These are phyloP conservation scores for Malthinus seriepunctatus DNA, from an alignment of 2,888 invertebrate species.

Conservation along the genomic window DNA sequence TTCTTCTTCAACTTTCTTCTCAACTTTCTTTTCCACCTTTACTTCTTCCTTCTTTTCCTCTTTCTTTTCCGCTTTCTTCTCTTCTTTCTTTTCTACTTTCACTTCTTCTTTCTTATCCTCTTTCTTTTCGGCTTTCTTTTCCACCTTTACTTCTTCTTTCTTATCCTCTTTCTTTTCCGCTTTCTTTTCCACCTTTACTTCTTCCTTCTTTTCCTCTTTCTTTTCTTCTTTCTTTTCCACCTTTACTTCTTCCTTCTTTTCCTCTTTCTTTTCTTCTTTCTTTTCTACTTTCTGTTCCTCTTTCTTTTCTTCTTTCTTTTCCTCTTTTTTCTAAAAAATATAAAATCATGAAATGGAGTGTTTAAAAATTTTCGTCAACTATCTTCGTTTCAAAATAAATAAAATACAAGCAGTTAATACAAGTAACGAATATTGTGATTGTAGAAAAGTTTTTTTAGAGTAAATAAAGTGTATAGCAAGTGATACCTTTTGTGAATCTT, in stretches of 20 bases:
- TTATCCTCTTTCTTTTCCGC: constrained; percentile 34
- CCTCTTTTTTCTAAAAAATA: constrained; percentile 6
- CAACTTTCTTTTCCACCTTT: constrained; percentile 34
- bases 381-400: no score
- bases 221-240: constrained; percentile 36
- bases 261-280: constrained; percentile 55
- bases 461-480: constrained; percentile 9
- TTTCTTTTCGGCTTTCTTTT: constrained; percentile 42
- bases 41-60: not conserved
- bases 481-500: constrained; percentile 41
- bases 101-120: constrained; percentile 47
- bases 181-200: constrained; percentile 36
- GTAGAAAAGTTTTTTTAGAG: not conserved
- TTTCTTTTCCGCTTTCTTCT: constrained; percentile 11
- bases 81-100: constrained; percentile 43
- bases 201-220: constrained; percentile 35
- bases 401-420: not conserved
- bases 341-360: no score
- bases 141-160: constrained; percentile 46
- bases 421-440: not conserved
- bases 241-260: constrained; percentile 57
- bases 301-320: constrained; percentile 36
- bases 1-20: constrained; percentile 36
- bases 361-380: no score
- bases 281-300: constrained; percentile 33